Base-by-base conservation (phyloP, 2,797 vertebrate species). In the Chelidonichthys spinosus region DNA sequence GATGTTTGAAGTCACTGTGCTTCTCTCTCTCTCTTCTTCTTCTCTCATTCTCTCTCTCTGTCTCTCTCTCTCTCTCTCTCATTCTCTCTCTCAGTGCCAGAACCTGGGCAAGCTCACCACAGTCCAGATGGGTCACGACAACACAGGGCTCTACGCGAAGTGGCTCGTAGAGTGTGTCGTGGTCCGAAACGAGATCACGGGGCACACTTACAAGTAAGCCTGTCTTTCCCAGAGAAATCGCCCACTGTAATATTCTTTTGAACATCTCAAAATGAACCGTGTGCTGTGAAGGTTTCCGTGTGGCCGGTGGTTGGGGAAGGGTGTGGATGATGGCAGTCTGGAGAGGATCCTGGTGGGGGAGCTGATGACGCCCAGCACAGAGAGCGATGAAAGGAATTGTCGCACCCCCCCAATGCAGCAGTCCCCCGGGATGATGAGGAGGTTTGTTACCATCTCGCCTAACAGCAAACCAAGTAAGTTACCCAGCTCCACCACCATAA, bases 91-190 rank as follows among this genome's bases (percentile, higher is more conserved):
- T 67, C 88, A 99, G 98, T 99, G 97, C 85, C 98, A 99, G 95
- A 99, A 99, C 88, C 93, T 99, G 82, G 98, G 98, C 46, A 99
- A 99, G 82, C 95, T 99, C 89, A 99, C 98, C 77, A 99, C 98
- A 5, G 97, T 98, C 74, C 97, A 99, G 91, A 98, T 99, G 93
- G 98, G 98, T 84, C 98, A 99, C 18, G 98, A 99, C 90, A 99
- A 99, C 93, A 95, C 98, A 11, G 98, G 98, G 11, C 92, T 99
- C 37, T 99, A 99, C 63, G 98, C 98, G 68, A 99, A 99, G 88
- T 99, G 98, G 98, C 95, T 99, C 15, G 97, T 99, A 87, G 98
- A 99, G 90, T 97, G 93, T 55, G 97, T 99, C 59, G 92, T 99
- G 91, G 97, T 99, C 87, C 97, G 98, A 84, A 99, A 99, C 59